A percentile compares a stretch with the other conserved stretches of the same genome.
Evolutionary conservation across 2,113 vertebrate species (phyloP).

Genomic region (Phocoena sinus): DNA sequence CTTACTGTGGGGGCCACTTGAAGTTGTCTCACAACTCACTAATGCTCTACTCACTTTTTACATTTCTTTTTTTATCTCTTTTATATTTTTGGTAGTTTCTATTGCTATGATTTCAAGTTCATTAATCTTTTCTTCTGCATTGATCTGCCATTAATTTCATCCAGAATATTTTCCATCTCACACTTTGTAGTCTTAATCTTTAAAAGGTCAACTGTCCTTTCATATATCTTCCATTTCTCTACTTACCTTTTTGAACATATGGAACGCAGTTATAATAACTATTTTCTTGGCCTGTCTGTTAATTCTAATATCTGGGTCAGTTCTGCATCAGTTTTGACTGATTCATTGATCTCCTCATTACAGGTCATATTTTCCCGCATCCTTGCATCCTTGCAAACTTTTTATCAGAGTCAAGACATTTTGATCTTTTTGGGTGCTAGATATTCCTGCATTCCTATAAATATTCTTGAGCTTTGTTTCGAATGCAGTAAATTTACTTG

Average conservation of each 20-base stretch:
- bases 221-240: not conserved
- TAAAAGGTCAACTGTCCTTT: not conserved
- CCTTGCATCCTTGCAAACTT: not conserved
- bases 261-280: not conserved
- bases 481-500: not conserved
- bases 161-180: not conserved
- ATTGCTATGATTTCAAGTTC: not conserved
- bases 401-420: not conserved
- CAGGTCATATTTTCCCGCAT: not conserved
- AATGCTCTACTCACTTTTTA: not conserved
- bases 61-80: not conserved
- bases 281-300: not conserved
- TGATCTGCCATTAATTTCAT: not conserved
- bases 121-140: not conserved
- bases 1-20: not conserved
- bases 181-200: not conserved
- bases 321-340: not conserved
- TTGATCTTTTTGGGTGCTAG: not conserved
- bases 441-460: not conserved
- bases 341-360: not conserved
- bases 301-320: not conserved
- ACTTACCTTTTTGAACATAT: not conserved
- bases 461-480: not conserved
- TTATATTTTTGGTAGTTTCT: not conserved
- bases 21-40: not conserved